These are phyloP conservation scores for Silurus glanis DNA, from an alignment of 2,113 vertebrate species.

Conservation along the genomic window DNA sequence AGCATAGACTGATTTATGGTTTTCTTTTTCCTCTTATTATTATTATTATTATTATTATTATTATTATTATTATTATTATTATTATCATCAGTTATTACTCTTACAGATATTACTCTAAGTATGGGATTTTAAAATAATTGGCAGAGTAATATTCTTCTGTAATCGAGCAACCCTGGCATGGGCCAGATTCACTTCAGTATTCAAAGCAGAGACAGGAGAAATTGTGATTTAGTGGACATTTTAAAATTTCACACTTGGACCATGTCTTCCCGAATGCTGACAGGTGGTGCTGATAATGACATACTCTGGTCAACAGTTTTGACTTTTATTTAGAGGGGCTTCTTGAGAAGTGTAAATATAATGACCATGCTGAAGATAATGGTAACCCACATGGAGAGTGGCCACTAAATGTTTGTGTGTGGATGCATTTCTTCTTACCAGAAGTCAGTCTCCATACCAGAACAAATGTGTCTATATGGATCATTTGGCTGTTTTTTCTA, in stretches of 20 bases:
- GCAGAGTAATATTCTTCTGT: constrained; percentile 59
- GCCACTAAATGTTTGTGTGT: constrained; percentile 5
- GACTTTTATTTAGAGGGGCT: constrained; percentile 48
- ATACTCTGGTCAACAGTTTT: constrained; percentile 55
- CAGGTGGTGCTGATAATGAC: constrained; percentile 52
- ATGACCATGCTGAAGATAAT: constrained; percentile 32
- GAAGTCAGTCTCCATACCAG: neutral
- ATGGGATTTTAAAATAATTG: constrained; percentile 58
- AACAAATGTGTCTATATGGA: constrained; percentile 17
- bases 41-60: neutral
- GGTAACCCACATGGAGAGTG: constrained; percentile 23
- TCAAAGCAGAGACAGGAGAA: constrained; percentile 58
- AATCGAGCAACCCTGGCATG: constrained; percentile 69
- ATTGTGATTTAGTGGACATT: constrained; percentile 55
- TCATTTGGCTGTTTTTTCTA: constrained; percentile 15
- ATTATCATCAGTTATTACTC: neutral
- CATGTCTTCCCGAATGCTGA: constrained; percentile 53
- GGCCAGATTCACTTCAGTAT: constrained; percentile 54
- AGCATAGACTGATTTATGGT: neutral
- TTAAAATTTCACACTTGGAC: constrained; percentile 57
- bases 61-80: constrained; percentile 4
- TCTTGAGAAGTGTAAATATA: constrained; percentile 52
- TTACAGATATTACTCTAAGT: constrained; percentile 32
- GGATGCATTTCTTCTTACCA: constrained; percentile 1
- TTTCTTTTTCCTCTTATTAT: neutral